These are phyloP conservation scores for Tetramorium simillimum DNA, from an alignment of 1,140 invertebrate genomes.

Conservation along the genomic window DNA sequence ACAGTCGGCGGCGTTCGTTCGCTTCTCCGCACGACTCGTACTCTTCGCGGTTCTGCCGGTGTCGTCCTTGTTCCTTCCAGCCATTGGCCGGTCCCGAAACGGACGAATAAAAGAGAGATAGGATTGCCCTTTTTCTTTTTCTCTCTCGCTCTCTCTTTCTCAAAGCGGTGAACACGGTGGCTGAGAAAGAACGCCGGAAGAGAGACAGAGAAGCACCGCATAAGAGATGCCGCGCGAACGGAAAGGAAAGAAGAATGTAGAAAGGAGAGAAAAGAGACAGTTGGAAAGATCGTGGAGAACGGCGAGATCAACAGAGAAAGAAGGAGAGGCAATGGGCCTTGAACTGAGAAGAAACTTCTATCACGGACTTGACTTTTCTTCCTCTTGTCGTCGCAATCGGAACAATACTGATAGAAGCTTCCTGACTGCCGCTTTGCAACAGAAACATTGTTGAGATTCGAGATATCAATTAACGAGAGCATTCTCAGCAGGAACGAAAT, in stretches of 20 bases:
- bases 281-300: slow-evolving; percentile 28
- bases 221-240: slow-evolving; percentile 35
- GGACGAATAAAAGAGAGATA: slow-evolving; percentile 66
- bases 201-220: slow-evolving; percentile 31
- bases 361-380: slow-evolving; percentile 3
- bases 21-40: slow-evolving; percentile 58
- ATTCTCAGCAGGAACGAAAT: slow-evolving; percentile 76
- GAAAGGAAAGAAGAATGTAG: slow-evolving; percentile 12
- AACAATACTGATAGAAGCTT: background rate
- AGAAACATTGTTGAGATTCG: slow-evolving; percentile 73
- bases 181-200: slow-evolving; percentile 61
- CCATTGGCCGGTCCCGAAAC: slow-evolving; percentile 70
- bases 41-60: slow-evolving; percentile 48
- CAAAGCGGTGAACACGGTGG: slow-evolving; percentile 45
- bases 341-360: background rate
- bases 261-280: slow-evolving; percentile 58
- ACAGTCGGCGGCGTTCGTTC: slow-evolving; percentile 74
- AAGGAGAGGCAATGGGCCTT: background rate
- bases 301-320: background rate
- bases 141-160: background rate
- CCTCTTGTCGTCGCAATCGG: background rate
- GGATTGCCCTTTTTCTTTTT: slow-evolving; percentile 35
- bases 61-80: slow-evolving; percentile 59
- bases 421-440: slow-evolving; percentile 1
- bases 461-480: slow-evolving; percentile 82